phyloP scores from a whole-genome alignment of 1,140 invertebrate genomes.

The Popillia japonica region DNA sequence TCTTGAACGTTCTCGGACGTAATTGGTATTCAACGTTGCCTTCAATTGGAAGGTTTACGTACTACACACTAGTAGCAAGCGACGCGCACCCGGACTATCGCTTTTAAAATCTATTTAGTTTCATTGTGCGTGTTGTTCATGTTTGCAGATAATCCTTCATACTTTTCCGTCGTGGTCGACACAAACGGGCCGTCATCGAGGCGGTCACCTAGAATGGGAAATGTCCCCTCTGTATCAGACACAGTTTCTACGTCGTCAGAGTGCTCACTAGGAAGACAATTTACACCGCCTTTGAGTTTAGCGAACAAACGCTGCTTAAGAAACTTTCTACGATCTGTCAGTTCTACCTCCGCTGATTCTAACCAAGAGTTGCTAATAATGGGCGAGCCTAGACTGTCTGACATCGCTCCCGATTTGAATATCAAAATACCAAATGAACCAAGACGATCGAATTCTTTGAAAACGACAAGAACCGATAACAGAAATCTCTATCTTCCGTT shows the following conservation, averaged over 20 bases:
- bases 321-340: conserved; percentile 63
- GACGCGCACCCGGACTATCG: conserved; percentile 18
- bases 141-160: conserved; percentile 69
- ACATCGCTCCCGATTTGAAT: conserved; percentile 65
- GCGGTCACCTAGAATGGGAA: conserved; percentile 41
- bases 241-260: conserved; percentile 48
- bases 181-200: conserved; percentile 38
- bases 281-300: conserved; percentile 48
- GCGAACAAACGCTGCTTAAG: conserved; percentile 42
- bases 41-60: conserved; percentile 1
- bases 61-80: background rate
- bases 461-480: conserved; percentile 52
- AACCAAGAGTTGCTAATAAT: conserved; percentile 65
- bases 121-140: conserved; percentile 14
- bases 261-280: conserved; percentile 48
- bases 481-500: conserved; percentile 61
- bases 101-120: conserved; percentile 16
- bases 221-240: conserved; percentile 32
- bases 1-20: background rate
- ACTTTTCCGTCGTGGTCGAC: conserved; percentile 64
- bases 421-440: conserved; percentile 56
- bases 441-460: conserved; percentile 56
- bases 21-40: conserved; percentile 13
- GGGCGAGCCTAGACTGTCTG: conserved; percentile 66
- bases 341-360: conserved; percentile 64